Evolutionary conservation across 2,797 vertebrate species (phyloP).

Genomic region (Acanthurus tractus): DNA sequence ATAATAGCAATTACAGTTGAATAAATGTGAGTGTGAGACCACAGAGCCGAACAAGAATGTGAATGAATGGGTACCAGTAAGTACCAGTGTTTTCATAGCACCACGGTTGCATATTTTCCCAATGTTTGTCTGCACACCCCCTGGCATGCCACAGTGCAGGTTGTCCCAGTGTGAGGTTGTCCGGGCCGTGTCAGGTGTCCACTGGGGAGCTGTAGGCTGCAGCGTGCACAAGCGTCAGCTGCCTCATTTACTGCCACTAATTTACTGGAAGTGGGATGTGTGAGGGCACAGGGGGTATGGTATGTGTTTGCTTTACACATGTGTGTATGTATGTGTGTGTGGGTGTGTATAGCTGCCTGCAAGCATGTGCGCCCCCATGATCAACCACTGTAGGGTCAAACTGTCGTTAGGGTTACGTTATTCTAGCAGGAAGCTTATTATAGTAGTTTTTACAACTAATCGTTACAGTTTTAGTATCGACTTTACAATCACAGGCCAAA

Average conservation of each 20-base stretch:
- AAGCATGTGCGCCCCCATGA: slow-evolving; percentile 43
- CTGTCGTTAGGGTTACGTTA: slow-evolving; percentile 19
- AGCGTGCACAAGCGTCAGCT: slow-evolving; percentile 69
- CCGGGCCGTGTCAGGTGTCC: slow-evolving; percentile 80
- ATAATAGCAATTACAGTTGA: slow-evolving; percentile 64
- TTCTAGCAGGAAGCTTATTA: slow-evolving; percentile 14
- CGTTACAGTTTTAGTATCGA: slow-evolving; percentile 1
- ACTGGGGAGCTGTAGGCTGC: slow-evolving; percentile 64
- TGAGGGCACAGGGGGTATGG: slow-evolving; percentile 57
- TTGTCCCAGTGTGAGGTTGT: slow-evolving; percentile 71
- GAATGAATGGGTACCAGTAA: slow-evolving; percentile 67
- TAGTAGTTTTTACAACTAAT: slow-evolving; percentile 28
- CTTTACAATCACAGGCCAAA: not conserved
- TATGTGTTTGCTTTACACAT: slow-evolving; percentile 71
- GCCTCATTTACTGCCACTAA: slow-evolving; percentile 79
- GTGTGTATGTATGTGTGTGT: slow-evolving; percentile 48
- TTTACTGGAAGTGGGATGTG: slow-evolving; percentile 74
- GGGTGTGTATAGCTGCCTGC: slow-evolving; percentile 29
- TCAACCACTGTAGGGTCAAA: slow-evolving; percentile 43
- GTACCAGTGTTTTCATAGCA: slow-evolving; percentile 71
- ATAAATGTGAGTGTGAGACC: slow-evolving; percentile 51
- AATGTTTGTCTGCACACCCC: slow-evolving; percentile 46
- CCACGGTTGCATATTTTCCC: slow-evolving; percentile 53
- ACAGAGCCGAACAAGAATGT: slow-evolving; percentile 61
- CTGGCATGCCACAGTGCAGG: slow-evolving; percentile 66